phyloP scores from a whole-genome alignment of 2,113 vertebrate species.

The Gnathonemus longibarbis region DNA sequence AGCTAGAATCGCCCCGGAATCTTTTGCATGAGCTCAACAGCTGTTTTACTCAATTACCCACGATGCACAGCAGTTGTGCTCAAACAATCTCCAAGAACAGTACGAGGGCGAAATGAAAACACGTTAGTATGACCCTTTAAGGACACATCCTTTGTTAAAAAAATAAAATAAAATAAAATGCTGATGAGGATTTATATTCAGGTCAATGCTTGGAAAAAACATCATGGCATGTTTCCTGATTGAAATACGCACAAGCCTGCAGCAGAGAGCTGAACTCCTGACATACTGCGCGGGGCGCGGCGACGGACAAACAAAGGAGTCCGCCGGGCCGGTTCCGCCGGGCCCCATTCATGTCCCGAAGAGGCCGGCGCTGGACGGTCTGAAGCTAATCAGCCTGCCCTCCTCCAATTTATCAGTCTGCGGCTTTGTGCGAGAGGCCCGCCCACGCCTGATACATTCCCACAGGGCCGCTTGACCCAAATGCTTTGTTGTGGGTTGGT shows the following conservation, averaged over 20 bases:
- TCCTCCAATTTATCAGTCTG: constrained; percentile 69
- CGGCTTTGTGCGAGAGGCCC: constrained; percentile 68
- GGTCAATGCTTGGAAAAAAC: neutral
- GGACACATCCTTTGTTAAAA: constrained; percentile 58
- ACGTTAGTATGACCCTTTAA: constrained; percentile 54
- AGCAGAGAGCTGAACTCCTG: neutral
- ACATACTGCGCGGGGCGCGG: neutral
- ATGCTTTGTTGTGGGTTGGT: constrained; percentile 89
- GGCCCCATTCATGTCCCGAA: constrained; percentile 47
- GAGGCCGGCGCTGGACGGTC: constrained; percentile 62
- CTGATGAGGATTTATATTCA: neutral
- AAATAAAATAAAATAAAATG: constrained; percentile 36
- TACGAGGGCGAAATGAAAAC: constrained; percentile 62
- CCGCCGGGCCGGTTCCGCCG: constrained; percentile 43
- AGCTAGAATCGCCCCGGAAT: neutral
- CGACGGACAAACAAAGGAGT: constrained; percentile 23
- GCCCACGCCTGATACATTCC: constrained; percentile 94
- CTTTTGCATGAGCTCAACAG: constrained; percentile 44
- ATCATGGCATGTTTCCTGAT: neutral
- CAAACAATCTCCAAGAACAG: constrained; percentile 61
- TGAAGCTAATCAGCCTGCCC: constrained; percentile 65
- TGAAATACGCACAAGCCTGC: neutral
- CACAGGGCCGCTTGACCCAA: constrained; percentile 99
- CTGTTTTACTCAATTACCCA: constrained; percentile 57
- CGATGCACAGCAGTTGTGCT: constrained; percentile 67